Base-by-base conservation (phyloP, 2,797 vertebrate species). In the Takifugu rubripes region DNA sequence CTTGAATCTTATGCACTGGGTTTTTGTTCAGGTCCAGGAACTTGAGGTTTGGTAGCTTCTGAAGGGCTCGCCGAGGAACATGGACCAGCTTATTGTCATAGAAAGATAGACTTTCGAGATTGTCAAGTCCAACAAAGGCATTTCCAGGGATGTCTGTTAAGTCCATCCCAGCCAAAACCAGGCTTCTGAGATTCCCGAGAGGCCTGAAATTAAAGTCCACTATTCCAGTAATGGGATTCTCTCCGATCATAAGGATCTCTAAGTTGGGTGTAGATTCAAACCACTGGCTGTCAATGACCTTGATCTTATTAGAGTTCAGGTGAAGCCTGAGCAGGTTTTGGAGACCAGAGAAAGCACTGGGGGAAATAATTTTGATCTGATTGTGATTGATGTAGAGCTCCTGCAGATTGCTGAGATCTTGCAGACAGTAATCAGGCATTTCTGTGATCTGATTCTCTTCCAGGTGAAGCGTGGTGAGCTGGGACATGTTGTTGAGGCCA, bases 21-120 rank as follows among this genome's bases (percentile, higher is more conserved):
- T 99, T 99, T 89, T 99, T 99, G 86, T 99, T 99, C 77, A 99
- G 93, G 85, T 99, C 97, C 65, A 99, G 78, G 81, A 99, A 99
- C 78, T 99, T 99, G 50, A 99, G 87, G 75, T 96, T 97, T 21
- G 94, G 94, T 59, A 99, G 91, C 82, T 96, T 98, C 77, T 96
- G 95, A 26, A 99, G 89, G 21, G 96, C 94, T 45, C 89, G 93
- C 60, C 96, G 95, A 57, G 97, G 97, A 66, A 98, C 93, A 69
- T 75, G 89, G 27, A 92, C 87, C 64, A 99, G 77, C 72, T 93
- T 96, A 80, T 99, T 99, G 77, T 99, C 96, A 24, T 98, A 99
- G 75, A 99, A 99, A 6, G 83, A 99, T 50, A 99, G 93, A 64
- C 96, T 98, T 83, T 98, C 97, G 0, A 99, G 92, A 74, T 95